Conservation (phyloP, 2,888 invertebrate species). For the Ceratothoa steindachneri region DNA sequence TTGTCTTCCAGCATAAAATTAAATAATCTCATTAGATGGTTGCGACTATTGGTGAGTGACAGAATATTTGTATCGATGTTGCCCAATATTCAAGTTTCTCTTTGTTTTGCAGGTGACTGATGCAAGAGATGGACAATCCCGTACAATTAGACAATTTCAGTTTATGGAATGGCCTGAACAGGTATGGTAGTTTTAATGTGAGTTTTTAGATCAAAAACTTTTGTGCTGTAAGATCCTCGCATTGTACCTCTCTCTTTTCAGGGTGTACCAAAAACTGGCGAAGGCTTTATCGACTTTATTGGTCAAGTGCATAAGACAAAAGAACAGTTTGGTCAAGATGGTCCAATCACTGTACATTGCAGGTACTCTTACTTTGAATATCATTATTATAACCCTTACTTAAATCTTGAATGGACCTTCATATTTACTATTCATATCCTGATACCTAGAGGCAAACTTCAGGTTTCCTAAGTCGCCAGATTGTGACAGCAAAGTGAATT, state of each 20-base stretch:
- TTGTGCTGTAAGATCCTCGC: too few relatives aligned
- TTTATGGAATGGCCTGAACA: slow-evolving; percentile 95
- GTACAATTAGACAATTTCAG: slow-evolving; percentile 93
- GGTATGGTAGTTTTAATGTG: slow-evolving; percentile 23
- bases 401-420: not conserved
- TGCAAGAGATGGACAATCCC: slow-evolving; percentile 90
- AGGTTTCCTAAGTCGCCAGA: not conserved
- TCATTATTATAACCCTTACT: not conserved
- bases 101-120: slow-evolving; percentile 68
- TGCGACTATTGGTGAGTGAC: too few relatives aligned
- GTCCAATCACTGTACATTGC: slow-evolving; percentile 98
- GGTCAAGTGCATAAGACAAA: slow-evolving; percentile 99
- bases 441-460: too few relatives aligned
- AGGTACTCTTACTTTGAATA: slow-evolving; percentile 66
- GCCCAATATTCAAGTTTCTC: too few relatives aligned
- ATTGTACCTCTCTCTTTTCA: slow-evolving; percentile 50
- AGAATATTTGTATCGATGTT: too few relatives aligned
- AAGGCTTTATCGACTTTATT: slow-evolving; percentile 98
- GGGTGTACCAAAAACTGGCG: slow-evolving; percentile 92
- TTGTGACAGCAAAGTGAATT: not conserved
- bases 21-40: too few relatives aligned
- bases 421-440: too few relatives aligned
- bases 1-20: too few relatives aligned
- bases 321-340: slow-evolving; percentile 98
- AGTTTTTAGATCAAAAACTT: not conserved